Percentiles rank a stretch among this genome's conserved stretches.
These are phyloP conservation scores for Orcinus orca DNA, from an alignment of 2,113 vertebrate species.

Conservation along the genomic window DNA sequence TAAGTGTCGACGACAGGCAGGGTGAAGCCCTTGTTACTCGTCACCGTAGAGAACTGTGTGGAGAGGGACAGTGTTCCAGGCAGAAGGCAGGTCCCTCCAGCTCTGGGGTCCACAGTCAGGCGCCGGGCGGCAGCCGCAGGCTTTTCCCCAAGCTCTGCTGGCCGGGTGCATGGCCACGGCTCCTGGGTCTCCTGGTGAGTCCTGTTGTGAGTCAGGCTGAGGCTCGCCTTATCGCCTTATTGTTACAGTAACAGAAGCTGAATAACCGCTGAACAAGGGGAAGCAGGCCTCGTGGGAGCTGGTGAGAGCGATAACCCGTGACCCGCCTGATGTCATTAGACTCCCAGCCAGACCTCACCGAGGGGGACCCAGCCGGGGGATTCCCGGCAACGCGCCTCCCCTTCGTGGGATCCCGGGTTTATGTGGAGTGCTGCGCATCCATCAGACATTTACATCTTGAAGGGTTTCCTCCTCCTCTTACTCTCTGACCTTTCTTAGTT, in stretches of 20 bases:
- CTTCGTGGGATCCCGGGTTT: not conserved
- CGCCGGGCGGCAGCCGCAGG: not conserved
- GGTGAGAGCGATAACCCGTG: not conserved
- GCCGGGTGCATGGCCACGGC: not conserved
- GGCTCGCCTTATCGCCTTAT: not conserved
- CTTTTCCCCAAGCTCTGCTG: not conserved
- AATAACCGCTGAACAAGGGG: not conserved
- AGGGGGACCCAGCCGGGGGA: not conserved
- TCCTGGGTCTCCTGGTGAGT: not conserved
- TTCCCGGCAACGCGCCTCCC: not conserved
- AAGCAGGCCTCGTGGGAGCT: not conserved
- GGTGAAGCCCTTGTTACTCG: not conserved
- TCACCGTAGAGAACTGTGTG: not conserved
- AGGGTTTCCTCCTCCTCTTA: not conserved
- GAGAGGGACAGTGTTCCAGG: not conserved
- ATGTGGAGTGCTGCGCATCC: not conserved
- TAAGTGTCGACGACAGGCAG: not conserved
- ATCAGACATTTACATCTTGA: not conserved
- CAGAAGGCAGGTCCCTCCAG: not conserved
- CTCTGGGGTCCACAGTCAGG: not conserved
- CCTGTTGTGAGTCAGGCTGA: constrained; percentile 11
- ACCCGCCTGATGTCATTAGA: not conserved
- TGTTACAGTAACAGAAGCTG: constrained; percentile 2
- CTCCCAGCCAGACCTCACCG: not conserved
- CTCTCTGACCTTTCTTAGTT: not conserved